Percentiles rank a stretch among this genome's conserved stretches.
phyloP scores from a whole-genome alignment of 1,140 invertebrate species.

The Chelonus insularis region DNA sequence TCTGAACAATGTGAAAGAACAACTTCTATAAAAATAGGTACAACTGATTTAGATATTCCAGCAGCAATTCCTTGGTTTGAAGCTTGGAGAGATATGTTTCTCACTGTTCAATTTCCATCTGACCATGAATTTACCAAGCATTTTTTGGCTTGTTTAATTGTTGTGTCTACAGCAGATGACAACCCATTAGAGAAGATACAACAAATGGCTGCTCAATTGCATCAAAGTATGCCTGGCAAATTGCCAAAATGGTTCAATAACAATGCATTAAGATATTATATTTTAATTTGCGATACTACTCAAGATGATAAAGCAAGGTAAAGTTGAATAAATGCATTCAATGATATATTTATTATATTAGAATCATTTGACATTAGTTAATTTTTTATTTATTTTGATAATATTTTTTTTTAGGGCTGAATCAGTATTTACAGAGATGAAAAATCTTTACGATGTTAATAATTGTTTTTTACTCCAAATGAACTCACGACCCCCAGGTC shows the following conservation, averaged over 20 bases:
- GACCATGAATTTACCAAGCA: constrained; percentile 96
- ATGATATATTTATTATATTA: background rate
- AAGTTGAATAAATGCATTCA: constrained; percentile 37
- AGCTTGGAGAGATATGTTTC: constrained; percentile 89
- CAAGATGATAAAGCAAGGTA: constrained; percentile 68
- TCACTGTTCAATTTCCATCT: constrained; percentile 85
- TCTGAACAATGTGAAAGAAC: constrained; percentile 70
- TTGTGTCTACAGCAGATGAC: constrained; percentile 80
- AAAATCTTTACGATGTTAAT: constrained; percentile 79
- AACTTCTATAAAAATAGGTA: constrained; percentile 58
- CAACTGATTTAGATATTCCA: constrained; percentile 67
- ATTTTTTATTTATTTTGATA: constrained; percentile 31
- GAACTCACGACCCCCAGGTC: constrained; percentile 72
- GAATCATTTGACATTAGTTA: constrained; percentile 26
- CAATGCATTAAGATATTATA: constrained; percentile 83
- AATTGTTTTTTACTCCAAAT: constrained; percentile 88
- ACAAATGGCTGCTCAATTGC: constrained; percentile 75
- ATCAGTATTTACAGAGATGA: constrained; percentile 79
- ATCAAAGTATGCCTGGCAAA: constrained; percentile 76
- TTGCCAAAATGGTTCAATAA: constrained; percentile 90
- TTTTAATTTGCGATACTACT: constrained; percentile 85
- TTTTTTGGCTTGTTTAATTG: constrained; percentile 87
- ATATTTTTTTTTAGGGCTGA: constrained; percentile 68
- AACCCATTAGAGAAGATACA: constrained; percentile 80
- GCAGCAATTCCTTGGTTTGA: constrained; percentile 92